These are phyloP conservation scores for Clusia tigrina DNA, from an alignment of 2,888 invertebrate genomes.

Conservation along the genomic window DNA sequence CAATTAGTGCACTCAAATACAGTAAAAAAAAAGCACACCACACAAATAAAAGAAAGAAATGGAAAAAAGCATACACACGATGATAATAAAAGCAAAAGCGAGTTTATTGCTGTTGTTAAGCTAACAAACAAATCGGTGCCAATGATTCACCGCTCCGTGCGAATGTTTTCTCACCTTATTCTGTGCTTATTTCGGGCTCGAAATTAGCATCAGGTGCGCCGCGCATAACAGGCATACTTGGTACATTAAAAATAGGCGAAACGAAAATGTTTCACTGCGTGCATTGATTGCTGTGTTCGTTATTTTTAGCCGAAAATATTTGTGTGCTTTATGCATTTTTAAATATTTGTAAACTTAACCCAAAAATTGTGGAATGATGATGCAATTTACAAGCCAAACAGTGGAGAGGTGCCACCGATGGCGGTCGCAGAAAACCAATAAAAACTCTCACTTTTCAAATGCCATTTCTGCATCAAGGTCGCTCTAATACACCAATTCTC, in stretches of 20 bases:
- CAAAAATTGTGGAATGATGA: too few species aligned
- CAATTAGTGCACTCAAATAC: not conserved
- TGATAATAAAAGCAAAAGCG: not conserved
- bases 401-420: too few species aligned
- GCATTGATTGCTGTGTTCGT: not conserved
- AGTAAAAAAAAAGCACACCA: not conserved
- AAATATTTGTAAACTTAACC: too few species aligned
- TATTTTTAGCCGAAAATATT: not conserved
- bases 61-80: not conserved
- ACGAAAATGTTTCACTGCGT: not conserved
- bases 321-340: too few species aligned
- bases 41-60: not conserved
- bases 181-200: not conserved
- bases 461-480: too few species aligned
- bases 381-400: too few species aligned
- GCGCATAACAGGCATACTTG: not conserved
- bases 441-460: too few species aligned
- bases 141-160: not conserved
- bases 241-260: not conserved
- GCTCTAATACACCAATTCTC: too few species aligned
- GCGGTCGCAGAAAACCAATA: too few species aligned
- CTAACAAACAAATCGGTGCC: not conserved
- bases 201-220: constrained; percentile 6
- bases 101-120: not conserved
- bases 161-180: not conserved